These are phyloP conservation scores for Electrona antarctica DNA, from an alignment of 2,113 vertebrate species.

Conservation along the genomic window DNA sequence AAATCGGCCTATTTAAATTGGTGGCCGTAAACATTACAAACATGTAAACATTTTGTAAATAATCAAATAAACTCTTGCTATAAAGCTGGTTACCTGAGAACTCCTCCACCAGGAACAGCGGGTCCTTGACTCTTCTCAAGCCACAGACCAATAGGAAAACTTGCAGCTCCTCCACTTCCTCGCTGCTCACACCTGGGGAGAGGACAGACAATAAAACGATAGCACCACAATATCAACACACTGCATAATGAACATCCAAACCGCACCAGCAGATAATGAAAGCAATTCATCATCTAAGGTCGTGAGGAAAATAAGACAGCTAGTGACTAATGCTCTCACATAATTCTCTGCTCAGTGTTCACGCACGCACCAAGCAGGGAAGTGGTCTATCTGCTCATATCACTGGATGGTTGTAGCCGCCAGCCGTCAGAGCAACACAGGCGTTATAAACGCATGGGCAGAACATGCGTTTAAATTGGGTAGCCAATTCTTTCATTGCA, in stretches of 20 bases:
- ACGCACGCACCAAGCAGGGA: slow-evolving; percentile 42
- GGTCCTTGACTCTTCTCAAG: slow-evolving; percentile 89
- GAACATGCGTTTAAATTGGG: not conserved
- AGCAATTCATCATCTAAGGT: slow-evolving; percentile 78
- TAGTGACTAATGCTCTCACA: slow-evolving; percentile 69
- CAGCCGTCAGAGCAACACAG: slow-evolving; percentile 48
- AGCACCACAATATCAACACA: slow-evolving; percentile 65
- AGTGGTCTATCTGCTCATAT: slow-evolving; percentile 46
- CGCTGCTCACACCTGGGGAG: slow-evolving; percentile 72
- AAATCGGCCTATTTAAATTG: too few relatives aligned
- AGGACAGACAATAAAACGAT: slow-evolving; percentile 54
- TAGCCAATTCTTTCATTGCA: slow-evolving; percentile 30
- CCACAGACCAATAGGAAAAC: slow-evolving; percentile 89
- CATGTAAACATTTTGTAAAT: too few relatives aligned
- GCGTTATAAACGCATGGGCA: slow-evolving; percentile 30
- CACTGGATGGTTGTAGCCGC: slow-evolving; percentile 47
- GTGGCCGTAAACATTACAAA: too few relatives aligned
- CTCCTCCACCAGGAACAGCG: slow-evolving; percentile 83
- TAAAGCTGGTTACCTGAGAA: slow-evolving; percentile 81
- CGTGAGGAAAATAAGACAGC: slow-evolving; percentile 67
- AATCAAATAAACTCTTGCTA: too few relatives aligned
- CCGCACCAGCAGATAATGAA: slow-evolving; percentile 72
- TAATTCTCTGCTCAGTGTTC: slow-evolving; percentile 62
- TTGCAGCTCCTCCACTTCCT: slow-evolving; percentile 51
- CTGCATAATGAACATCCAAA: slow-evolving; percentile 69